Base-by-base conservation (phyloP, 2,888 invertebrate species). In the Troides helena region DNA sequence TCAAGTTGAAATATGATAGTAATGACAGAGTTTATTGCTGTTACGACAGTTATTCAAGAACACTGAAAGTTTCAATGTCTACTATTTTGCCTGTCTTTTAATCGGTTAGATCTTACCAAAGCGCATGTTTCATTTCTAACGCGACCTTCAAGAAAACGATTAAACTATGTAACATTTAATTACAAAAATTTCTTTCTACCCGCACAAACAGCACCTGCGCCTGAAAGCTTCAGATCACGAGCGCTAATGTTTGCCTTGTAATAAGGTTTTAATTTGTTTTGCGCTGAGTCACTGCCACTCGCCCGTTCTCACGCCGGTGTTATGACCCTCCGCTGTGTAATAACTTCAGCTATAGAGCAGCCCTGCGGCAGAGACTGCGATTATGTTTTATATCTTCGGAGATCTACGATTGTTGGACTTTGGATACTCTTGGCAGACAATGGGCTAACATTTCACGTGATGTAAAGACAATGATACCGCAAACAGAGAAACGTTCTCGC, bases 241-340 rank as follows among this genome's bases (percentile, higher is more conserved):
- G 56, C 65, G 66, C 66, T 73, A 74, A 73, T 74, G 72, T 69
- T 59, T 70, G 73, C 73, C 72, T 72, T 72, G 73, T 73, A 74
- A 77, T 78, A 74, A 72, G 76, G 75, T 78, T 84, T 81, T 81
- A 85, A 85, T 85, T 85, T 79, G 80, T 84, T 84, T 88, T 86
- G 72, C 82, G 89, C 85, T 80, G 82, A 85, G 81, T 85, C 89
- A 88, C 77, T 79, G 71, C 83, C 78, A 78, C 67, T 78, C 83
- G 84, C 72, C 68, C 64, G 79, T 86, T 89, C 89, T 73, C 88
- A 88, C 88, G 86, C 74, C 59, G 66, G 30, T 67, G 74, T 81
- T 81, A 79, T 80, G 76, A 79, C 77, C 79, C 78, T 74, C 71
- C 72, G 70, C 78, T 80, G 80, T 73, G 70, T 79, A 78, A 75